Base-by-base conservation (phyloP, 2,113 vertebrate genomes). In the Nasalis larvatus region DNA sequence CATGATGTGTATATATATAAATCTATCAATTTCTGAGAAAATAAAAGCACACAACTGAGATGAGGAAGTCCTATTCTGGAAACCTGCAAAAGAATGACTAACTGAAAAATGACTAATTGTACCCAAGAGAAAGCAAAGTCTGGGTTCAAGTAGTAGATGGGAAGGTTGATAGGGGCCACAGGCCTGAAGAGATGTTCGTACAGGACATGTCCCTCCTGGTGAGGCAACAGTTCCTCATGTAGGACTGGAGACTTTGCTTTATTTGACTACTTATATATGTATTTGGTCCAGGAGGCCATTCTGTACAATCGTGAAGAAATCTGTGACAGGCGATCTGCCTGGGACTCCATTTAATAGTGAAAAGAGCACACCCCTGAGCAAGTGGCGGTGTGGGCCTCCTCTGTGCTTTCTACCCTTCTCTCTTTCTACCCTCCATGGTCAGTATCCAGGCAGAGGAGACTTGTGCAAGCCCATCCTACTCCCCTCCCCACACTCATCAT, bases 91-190 rank as follows among this genome's bases (percentile, higher is more conserved):
- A 60, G 35, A 78, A 78, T 20, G 17, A 30, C 73, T 90, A 9
- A 66, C 0, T 94, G 32, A 49, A 52, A 52, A 87, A 91, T 25
- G 25, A n/a, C 42, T 85, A 21, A 87, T 0, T 76, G 23, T n/a
- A 49, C 14, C 16, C 54, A 82, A 86, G 47, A 96, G 18, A 68
- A 86, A 47, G 54, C 66, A 45, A 68, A 42, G 35, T 49, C 20
- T 47, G 58, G 92, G 40, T 89, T 93, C 14, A 49, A 47, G 35
- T 42, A 45, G 45, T 4, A 68, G 66, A 56, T 86, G 87, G 16
- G 13, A n/a, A n/a, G 32, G 17, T 7, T 30, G n/a, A 45, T 5
- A 25, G 73, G n/a, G 40, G n/a, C 6, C 81, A 45, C 0, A 8
- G 77, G 40, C 78, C 85, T 85, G 49, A 78, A 84, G 0, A 82